Evolutionary conservation across 2,888 invertebrate species (phyloP), one percentile per base, ranked within the genome.

Genomic region (Stegophylla sp.): DNA sequence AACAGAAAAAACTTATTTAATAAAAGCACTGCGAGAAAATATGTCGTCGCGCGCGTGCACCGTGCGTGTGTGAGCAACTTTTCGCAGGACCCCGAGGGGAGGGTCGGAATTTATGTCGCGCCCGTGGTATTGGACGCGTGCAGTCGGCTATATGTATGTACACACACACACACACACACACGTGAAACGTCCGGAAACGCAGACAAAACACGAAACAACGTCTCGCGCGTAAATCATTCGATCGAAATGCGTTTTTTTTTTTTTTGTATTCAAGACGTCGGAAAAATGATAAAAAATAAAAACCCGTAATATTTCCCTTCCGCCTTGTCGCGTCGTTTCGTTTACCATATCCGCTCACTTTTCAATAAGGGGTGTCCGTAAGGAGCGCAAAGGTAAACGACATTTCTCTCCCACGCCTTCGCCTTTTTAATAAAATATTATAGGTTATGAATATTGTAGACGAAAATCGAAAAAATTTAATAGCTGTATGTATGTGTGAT

Each of bases 1-100:
- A 34, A 34, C 3, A 51, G 43, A 66, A 66, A 66, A 77, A 79
- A 79, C 79, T 79, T 79, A 79, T 79, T 79, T 79, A 79, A 79
- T 79, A 79, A 79, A 61, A 79, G 61, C 59, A 61, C 59, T 26
- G 41, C 64, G 61, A 71, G 71, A 63, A 79, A 79, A 79, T 79
- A 71, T 71, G 77, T 69, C 56, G 69, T 59, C 51, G 17, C 15
- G 23, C 28, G 67, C n/a, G 51, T 66, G 34, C 34, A 7, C 34
- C 34, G 34, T 34, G 34, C 7, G 71, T 67, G 67, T 48, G 15
- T 23, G 41, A 5, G 67, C 20, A 76, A 76, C 41, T 76, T 76
- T 56, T 66, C 26, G n/a, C n/a, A n/a, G 76, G 48, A 51, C 20
- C 48, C 48, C 17, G 76, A 66, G 66, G 76, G 66, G 76, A 66